Conservation (phyloP, 2,888 invertebrate species). For the Sacculina carcini region DNA sequence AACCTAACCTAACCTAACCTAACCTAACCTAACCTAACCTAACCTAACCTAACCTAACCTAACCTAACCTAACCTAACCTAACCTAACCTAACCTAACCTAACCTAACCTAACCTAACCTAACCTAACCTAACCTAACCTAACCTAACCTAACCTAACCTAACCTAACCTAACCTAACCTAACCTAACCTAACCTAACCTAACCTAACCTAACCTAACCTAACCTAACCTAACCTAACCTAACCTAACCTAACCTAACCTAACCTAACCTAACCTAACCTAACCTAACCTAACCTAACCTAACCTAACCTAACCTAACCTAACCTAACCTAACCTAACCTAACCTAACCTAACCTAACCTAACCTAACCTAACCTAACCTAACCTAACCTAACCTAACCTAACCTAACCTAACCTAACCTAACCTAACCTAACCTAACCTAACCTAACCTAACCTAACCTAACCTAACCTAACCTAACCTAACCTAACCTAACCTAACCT, state of each 20-base stretch:
- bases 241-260: not conserved
- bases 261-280: constrained; percentile 5
- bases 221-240: not conserved
- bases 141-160: too few relatives aligned
- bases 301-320: constrained; percentile 4
- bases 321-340: constrained; percentile 5
- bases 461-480: too few relatives aligned
- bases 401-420: constrained; percentile 6
- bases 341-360: constrained; percentile 6
- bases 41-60: too few relatives aligned
- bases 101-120: too few relatives aligned
- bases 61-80: too few relatives aligned
- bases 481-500: too few relatives aligned
- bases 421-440: constrained; percentile 5
- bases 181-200: too few relatives aligned
- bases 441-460: too few relatives aligned
- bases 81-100: too few relatives aligned
- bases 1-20: constrained; percentile 6
- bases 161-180: too few relatives aligned
- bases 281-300: constrained; percentile 4
- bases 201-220: too few relatives aligned
- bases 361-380: constrained; percentile 6
- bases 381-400: constrained; percentile 5
- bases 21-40: constrained; percentile 5
- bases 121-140: too few relatives aligned